Percentiles rank a stretch among this genome's conserved stretches.
Conservation (phyloP, 2,113 vertebrate genomes). For the Xenopus tropicalis region DNA sequence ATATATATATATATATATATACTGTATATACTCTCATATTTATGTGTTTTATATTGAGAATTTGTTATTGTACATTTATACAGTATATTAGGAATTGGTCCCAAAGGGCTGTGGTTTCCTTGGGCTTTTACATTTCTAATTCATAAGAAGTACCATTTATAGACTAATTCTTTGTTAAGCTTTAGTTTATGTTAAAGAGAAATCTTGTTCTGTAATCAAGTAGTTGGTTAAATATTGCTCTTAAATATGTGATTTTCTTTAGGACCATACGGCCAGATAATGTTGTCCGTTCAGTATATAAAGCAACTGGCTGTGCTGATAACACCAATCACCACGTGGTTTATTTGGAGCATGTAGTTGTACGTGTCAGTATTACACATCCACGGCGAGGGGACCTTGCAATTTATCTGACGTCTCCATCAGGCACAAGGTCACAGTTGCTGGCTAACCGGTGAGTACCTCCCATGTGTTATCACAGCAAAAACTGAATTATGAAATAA, state of each 20-base stretch:
- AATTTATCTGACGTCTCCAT: slow-evolving; percentile 96
- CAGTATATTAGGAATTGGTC: too few species aligned
- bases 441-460: slow-evolving; percentile 88
- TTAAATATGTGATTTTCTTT: slow-evolving; percentile 22
- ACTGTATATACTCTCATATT: too few species aligned
- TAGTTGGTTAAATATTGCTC: background rate
- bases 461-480: slow-evolving; percentile 50
- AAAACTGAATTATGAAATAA: background rate
- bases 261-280: slow-evolving; percentile 96
- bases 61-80: too few species aligned
- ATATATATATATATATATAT: too few species aligned
- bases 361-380: slow-evolving; percentile 93
- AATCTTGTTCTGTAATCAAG: too few species aligned
- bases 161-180: too few species aligned
- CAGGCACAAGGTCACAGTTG: slow-evolving; percentile 95
- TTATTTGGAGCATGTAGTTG: slow-evolving; percentile 93
- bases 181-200: too few species aligned
- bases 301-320: slow-evolving; percentile 92
- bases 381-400: slow-evolving; percentile 93
- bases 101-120: too few species aligned
- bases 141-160: too few species aligned
- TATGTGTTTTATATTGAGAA: too few species aligned
- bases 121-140: too few species aligned
- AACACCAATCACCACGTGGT: slow-evolving; percentile 92
- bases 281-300: slow-evolving; percentile 90